Base-by-base conservation (phyloP, 2,113 vertebrate genomes). In the Anhinga rufa region DNA sequence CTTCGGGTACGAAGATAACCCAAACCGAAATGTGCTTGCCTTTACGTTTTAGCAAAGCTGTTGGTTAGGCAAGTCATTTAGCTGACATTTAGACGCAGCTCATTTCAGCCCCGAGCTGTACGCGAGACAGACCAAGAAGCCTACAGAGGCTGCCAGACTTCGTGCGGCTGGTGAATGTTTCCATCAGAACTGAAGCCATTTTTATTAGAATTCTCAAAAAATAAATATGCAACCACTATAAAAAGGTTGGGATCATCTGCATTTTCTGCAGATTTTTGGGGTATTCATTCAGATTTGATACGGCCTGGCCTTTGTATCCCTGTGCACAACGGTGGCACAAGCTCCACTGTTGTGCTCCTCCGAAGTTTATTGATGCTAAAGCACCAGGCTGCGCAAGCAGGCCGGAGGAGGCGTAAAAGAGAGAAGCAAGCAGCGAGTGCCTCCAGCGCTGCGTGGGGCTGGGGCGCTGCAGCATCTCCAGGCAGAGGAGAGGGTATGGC, bases 331-430 rank as follows among this genome's bases (percentile, higher is more conserved):
- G 16, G 18, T 9, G 38, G 17, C 52, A 29, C 9, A 17, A 19
- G 28, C 2, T 66, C 46, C 62, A 40, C 4, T 2, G 2, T 0
- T 3, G 17, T 9, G 17, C 21, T n/a, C 12, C 21, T 54, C 44
- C 15, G 8, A 28, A 7, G 34, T 14, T 38, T 78, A 49, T 3
- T 5, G 3, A 14, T 0, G 4, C 6, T 12, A 9, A 31, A 57
- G 14, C 26, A 3, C 20, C 2, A 2, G 29, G 17, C 1, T 70
- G 25, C 9, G 26, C 21, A 4, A 24, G 26, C 0, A 4, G 58
- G 19, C 29, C 69, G 58, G 32, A 36, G n/a, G 28, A 2, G 11
- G 13, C 15, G 32, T 2, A 26, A 21, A 32, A 3, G 7, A 64
- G 48, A 17, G 74, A 80, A 17, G 3, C n/a, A 28, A 11, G 25